Evolutionary conservation across 2,797 vertebrate species (phyloP), one percentile per base, ranked within the genome.

Genomic region (Eutrigla gurnardus): DNA sequence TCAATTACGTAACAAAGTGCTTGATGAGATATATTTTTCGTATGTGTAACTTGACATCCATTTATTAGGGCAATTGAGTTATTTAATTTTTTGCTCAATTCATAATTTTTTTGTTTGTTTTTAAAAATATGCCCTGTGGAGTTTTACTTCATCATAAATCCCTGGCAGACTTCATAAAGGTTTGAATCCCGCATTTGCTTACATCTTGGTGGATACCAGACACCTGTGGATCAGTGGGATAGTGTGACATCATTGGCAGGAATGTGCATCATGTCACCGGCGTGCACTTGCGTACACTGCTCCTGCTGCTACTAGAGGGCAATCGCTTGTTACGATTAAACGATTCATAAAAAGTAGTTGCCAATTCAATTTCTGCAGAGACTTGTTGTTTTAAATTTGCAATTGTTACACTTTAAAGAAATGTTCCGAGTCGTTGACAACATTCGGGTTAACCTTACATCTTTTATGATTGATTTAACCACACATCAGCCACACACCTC

Each of bases 401-500:
- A 25, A 35, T 37, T 39, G n/a, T 39, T n/a, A 46, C 33, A 65
- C 9, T 4, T 62, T 17, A 49, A 54, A 25, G 7, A 57, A 0
- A 15, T 54, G 43, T 33, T 57, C 25, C 12, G 25, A 43, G 37
- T 76, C 5, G 59, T n/a, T 60, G 49, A 63, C 33, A 79, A 50
- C 37, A 17, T 63, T 9, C 4, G 57, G 10, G 45, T 70, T 73
- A 35, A 67, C 37, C 42, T 78, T 50, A 52, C 40, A 54, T 73
- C 37, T 72, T 36, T 60, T 43, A n/a, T 60, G 61, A 73, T 17
- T 53, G 18, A 65, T 75, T 75, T 17, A 52, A 70, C 10, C n/a
- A 58, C 68, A 55, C 55, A 55, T 42, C 74, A 82, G 74, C 71
- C 72, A 78, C 81, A 76, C 62, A 70, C 63, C 50, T 73, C 70